Conservation (phyloP, 1,140 invertebrate species). For the Drosophila repleta region DNA sequence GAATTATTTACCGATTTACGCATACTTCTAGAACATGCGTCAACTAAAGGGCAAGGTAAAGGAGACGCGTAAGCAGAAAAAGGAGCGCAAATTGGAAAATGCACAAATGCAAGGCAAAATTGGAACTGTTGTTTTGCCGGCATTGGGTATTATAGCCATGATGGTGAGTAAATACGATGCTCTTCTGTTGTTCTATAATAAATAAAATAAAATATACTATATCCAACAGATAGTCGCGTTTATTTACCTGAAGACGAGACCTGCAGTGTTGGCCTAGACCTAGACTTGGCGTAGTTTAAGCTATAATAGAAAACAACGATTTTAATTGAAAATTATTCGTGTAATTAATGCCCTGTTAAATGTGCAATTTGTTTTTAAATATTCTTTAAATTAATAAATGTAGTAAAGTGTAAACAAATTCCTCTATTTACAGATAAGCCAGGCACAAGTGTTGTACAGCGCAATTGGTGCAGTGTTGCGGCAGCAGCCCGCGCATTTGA, state of each 20-base stretch:
- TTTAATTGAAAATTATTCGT: slow-evolving; percentile 5
- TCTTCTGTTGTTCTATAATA: background rate
- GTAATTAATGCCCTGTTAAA: slow-evolving; percentile 13
- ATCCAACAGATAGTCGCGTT: slow-evolving; percentile 57
- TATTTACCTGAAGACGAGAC: slow-evolving; percentile 76
- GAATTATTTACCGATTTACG: background rate
- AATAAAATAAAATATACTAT: background rate
- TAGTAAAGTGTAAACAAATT: background rate
- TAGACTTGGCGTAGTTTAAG: slow-evolving; percentile 1
- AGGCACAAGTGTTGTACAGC: slow-evolving; percentile 5
- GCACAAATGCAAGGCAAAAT: slow-evolving; percentile 69
- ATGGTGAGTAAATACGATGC: slow-evolving; percentile 19
- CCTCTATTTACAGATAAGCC: no score
- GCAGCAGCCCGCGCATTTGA: background rate
- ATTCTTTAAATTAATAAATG: slow-evolving; percentile 9
- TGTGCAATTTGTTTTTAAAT: slow-evolving; percentile 35
- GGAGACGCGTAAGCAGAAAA: slow-evolving; percentile 78
- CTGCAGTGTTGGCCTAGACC: slow-evolving; percentile 54
- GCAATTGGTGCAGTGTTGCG: background rate
- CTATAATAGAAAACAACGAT: slow-evolving; percentile 12
- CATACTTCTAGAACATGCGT: slow-evolving; percentile 62
- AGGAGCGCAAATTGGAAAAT: slow-evolving; percentile 81
- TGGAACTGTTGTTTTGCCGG: slow-evolving; percentile 72
- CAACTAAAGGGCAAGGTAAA: slow-evolving; percentile 81
- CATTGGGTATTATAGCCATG: slow-evolving; percentile 60